Conservation (phyloP, 1,140 invertebrate genomes). For the Teleogryllus occipitalis region DNA sequence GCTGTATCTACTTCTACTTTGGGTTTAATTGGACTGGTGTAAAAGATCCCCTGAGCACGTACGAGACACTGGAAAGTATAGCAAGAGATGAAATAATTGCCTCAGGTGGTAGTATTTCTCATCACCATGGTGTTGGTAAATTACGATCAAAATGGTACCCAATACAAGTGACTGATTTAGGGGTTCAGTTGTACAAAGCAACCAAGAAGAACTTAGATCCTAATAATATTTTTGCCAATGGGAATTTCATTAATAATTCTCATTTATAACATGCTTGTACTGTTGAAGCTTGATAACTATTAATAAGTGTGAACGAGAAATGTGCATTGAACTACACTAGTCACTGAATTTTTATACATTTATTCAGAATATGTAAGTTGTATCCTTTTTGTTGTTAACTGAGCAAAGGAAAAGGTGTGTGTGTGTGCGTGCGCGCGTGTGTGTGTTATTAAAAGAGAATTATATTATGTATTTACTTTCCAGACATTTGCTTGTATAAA, state of each 20-base stretch:
- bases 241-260: conserved; percentile 53
- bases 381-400: no score
- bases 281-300: no score
- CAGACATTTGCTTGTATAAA: no score
- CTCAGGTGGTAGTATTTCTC: conserved; percentile 66
- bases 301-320: no score
- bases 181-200: conserved; percentile 62
- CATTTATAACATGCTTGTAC: not conserved
- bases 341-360: no score
- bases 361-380: no score
- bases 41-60: conserved; percentile 65
- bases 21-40: conserved; percentile 67
- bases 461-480: no score
- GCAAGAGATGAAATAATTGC: conserved; percentile 89
- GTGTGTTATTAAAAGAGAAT: no score
- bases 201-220: conserved; percentile 86
- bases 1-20: conserved; percentile 98
- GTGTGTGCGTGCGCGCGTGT: no score
- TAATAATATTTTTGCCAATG: conserved; percentile 83
- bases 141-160: conserved; percentile 61
- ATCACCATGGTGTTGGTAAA: conserved; percentile 96
- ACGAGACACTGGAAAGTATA: conserved; percentile 72
- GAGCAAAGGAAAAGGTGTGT: no score
- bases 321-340: no score
- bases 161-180: conserved; percentile 63